Conservation (phyloP, 2,113 vertebrate genomes). For the Peucedramus taeniatus region DNA sequence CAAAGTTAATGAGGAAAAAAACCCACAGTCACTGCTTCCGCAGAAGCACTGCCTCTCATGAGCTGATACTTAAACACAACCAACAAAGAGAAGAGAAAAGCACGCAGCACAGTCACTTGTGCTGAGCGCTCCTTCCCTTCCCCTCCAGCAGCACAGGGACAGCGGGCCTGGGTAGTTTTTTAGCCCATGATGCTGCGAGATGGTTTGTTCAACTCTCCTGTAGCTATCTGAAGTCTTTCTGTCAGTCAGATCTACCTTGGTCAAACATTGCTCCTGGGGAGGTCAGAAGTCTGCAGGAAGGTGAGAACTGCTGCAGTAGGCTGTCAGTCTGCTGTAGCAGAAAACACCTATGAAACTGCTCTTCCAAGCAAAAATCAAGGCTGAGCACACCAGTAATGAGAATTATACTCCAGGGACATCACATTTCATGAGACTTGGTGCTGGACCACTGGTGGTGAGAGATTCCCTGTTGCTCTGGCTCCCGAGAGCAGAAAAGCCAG, state of each 20-base stretch:
- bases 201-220: not conserved
- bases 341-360: not conserved
- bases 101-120: not conserved
- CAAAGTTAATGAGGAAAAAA: conserved; percentile 5
- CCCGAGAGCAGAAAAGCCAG: not conserved
- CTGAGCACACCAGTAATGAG: not conserved
- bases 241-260: not conserved
- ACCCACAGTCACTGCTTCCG: not conserved
- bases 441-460: not conserved
- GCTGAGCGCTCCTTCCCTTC: not conserved
- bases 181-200: not conserved
- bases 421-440: not conserved
- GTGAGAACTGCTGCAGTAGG: not conserved
- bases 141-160: not conserved
- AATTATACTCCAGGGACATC: not conserved
- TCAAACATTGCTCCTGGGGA: not conserved
- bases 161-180: not conserved
- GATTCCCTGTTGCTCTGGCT: not conserved
- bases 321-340: not conserved
- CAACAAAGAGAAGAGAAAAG: not conserved
- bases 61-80: not conserved
- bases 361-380: not conserved
- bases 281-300: not conserved
- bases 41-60: not conserved
- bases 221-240: not conserved